Evolutionary conservation across 1,140 invertebrate genomes (phyloP).

Genomic region (Caenorhabditis brenneri): DNA sequence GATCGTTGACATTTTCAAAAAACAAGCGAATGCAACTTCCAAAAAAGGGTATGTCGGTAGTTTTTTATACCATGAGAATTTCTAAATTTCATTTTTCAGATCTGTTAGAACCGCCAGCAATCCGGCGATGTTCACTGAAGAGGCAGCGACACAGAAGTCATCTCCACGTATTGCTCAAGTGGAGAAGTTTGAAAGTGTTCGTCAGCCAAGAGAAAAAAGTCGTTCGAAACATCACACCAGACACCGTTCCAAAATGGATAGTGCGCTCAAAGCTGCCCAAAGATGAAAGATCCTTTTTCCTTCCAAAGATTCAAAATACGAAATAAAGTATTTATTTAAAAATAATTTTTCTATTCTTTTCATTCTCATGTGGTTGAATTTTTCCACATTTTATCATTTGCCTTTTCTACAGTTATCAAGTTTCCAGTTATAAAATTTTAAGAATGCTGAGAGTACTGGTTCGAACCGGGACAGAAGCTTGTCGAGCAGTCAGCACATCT

Average conservation of each 20-base stretch:
- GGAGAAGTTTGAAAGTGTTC: conserved; percentile 27
- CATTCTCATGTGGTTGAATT: neutral
- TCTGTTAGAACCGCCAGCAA: neutral
- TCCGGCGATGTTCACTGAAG: neutral
- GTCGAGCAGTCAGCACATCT: conserved; percentile 16
- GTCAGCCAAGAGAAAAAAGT: conserved; percentile 1
- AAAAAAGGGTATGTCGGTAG: neutral
- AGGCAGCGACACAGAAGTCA: neutral
- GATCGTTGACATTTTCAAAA: conserved; percentile 16
- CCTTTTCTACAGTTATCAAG: neutral
- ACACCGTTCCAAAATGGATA: conserved; percentile 28
- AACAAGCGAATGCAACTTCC: neutral
- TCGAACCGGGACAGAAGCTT: neutral
- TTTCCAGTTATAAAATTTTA: neutral
- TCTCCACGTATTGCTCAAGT: neutral
- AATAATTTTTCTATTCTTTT: no score
- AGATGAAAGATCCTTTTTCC: neutral
- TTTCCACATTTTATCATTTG: neutral
- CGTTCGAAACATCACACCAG: conserved; percentile 8
- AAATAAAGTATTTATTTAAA: no score
- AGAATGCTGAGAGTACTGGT: conserved; percentile 19
- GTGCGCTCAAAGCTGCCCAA: conserved; percentile 11
- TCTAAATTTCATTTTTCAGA: neutral
- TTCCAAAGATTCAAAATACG: neutral
- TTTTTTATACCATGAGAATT: neutral